Evolutionary conservation across 2,113 vertebrate genomes (phyloP).

Genomic region (Apodemus sylvaticus): DNA sequence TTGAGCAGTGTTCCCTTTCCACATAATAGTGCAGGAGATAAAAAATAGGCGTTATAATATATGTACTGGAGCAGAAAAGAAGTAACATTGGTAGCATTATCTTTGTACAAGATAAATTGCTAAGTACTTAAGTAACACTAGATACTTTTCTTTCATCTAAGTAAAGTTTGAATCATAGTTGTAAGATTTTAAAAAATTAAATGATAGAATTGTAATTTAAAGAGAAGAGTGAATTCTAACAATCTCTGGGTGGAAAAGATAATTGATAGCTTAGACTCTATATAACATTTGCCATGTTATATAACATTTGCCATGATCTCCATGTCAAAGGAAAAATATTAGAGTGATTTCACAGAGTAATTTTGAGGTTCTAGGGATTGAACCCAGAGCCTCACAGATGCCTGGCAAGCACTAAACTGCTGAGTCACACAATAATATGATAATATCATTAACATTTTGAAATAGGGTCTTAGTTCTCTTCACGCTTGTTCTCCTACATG

Average conservation of each 20-base stretch:
- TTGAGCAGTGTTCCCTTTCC: background rate
- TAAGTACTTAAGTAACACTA: conserved; percentile 1
- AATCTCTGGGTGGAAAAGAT: background rate
- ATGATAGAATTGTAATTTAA: background rate
- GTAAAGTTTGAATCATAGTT: conserved; percentile 16
- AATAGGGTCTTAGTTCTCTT: background rate
- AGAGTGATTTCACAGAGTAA: background rate
- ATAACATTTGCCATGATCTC: background rate
- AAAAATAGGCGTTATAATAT: background rate
- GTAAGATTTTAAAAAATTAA: conserved; percentile 13
- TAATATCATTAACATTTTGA: background rate
- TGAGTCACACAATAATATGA: background rate
- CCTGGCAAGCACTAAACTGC: background rate
- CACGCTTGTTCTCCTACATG: background rate
- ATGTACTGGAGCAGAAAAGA: background rate
- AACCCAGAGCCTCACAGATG: background rate
- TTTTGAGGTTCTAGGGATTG: background rate
- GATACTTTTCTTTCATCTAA: background rate
- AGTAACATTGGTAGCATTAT: conserved; percentile 1
- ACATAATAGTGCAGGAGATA: background rate
- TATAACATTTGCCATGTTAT: conserved; percentile 13
- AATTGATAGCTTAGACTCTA: background rate
- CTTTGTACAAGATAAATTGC: background rate
- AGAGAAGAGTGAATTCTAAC: background rate
- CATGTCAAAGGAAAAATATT: background rate